Evolutionary conservation across 2,113 vertebrate genomes (phyloP).

Genomic region (Rhombomys opimus): DNA sequence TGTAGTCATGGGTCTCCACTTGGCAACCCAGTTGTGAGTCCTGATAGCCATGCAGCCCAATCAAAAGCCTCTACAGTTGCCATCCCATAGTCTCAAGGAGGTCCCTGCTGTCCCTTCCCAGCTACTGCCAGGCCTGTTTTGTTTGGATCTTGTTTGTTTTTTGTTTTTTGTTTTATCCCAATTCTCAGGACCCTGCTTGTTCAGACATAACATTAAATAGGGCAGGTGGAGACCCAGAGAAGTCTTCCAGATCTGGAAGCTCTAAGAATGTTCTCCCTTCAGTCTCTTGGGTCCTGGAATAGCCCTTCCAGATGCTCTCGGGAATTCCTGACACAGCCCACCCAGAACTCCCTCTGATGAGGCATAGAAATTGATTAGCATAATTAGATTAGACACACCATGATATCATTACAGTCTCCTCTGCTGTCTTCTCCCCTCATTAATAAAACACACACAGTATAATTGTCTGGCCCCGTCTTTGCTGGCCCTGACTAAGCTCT

Average conservation of each 20-base stretch:
- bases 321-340: conserved; percentile 57
- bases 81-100: background rate
- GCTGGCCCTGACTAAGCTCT: background rate
- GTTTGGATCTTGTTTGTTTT: background rate
- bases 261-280: background rate
- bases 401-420: conserved; percentile 73
- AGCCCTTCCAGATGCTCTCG: background rate
- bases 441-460: conserved; percentile 69
- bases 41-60: too few relatives aligned
- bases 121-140: background rate
- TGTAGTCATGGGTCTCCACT: background rate
- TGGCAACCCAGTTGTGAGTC: background rate
- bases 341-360: conserved; percentile 64
- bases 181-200: background rate
- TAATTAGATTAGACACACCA: conserved; percentile 79
- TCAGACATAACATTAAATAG: too few relatives aligned
- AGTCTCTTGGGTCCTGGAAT: background rate
- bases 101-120: background rate
- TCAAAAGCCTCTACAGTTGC: background rate
- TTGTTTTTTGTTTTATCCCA: background rate
- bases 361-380: conserved; percentile 78
- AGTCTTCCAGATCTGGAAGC: background rate
- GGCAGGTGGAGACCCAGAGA: background rate
- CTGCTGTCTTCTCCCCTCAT: conserved; percentile 67
- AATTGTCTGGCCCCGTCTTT: conserved; percentile 5